phyloP scores from a whole-genome alignment of 2,888 invertebrate genomes.

The Volucella bombylans region DNA sequence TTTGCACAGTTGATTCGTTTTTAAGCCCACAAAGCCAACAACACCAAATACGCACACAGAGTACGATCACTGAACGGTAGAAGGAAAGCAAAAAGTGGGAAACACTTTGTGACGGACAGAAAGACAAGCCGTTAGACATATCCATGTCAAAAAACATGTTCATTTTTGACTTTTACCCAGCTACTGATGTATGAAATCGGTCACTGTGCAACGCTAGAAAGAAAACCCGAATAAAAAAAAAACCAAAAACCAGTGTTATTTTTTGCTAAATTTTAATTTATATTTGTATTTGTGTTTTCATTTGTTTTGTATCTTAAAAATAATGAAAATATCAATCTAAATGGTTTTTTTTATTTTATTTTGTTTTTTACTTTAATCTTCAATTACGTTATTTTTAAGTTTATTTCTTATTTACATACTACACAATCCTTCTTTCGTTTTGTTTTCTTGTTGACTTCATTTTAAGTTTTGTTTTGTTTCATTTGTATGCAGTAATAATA shows the following conservation, averaged over 20 bases:
- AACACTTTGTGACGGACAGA: no score
- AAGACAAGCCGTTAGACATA: no score
- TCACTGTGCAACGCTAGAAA: no score
- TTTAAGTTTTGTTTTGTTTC: conserved; percentile 46
- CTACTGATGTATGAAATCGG: no score
- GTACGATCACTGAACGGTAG: no score
- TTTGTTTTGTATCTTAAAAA: conserved; percentile 69
- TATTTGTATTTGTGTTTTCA: conserved; percentile 70
- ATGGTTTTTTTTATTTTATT: conserved; percentile 37
- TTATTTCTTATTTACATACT: conserved; percentile 68
- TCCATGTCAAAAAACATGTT: no score
- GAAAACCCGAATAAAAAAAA: neutral
- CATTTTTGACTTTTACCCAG: no score
- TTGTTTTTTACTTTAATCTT: conserved; percentile 36
- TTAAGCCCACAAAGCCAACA: no score
- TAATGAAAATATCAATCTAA: conserved; percentile 72
- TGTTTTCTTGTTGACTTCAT: conserved; percentile 36
- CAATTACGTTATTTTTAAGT: conserved; percentile 49
- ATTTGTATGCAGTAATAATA: conserved; percentile 47
- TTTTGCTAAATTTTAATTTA: conserved; percentile 61
- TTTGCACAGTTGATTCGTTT: no score
- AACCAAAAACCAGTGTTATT: neutral
- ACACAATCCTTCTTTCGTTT: conserved; percentile 40
- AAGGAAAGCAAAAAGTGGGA: no score
- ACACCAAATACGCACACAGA: no score